Evolutionary conservation across 1,140 invertebrate genomes (phyloP).

Genomic region (Alviniconcha marisindica): DNA sequence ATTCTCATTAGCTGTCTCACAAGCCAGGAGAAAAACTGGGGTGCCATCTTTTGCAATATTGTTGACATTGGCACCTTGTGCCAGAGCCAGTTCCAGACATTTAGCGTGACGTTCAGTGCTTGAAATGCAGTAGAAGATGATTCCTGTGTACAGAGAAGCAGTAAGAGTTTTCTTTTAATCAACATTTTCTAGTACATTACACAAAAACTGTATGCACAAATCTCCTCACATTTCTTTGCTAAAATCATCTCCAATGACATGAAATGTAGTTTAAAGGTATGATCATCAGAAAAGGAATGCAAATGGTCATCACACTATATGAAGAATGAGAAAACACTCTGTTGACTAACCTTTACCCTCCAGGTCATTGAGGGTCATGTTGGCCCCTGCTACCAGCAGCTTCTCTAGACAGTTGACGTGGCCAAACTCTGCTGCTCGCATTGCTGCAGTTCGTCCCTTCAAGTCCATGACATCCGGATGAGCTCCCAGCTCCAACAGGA

Average conservation of each 20-base stretch:
- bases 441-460: conserved; percentile 73
- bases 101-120: conserved; percentile 73
- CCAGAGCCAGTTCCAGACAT: conserved; percentile 72
- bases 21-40: conserved; percentile 73
- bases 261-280: too few species aligned
- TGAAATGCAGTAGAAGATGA: conserved; percentile 75
- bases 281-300: too few species aligned
- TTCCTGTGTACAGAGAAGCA: conserved; percentile 58
- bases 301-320: too few species aligned
- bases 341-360: conserved; percentile 75
- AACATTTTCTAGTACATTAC: too few species aligned
- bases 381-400: conserved; percentile 69
- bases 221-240: too few species aligned
- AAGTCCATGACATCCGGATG: conserved; percentile 76
- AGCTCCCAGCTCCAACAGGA: conserved; percentile 72
- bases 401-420: conserved; percentile 74
- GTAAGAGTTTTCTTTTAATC: too few species aligned
- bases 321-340: too few species aligned
- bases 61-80: conserved; percentile 74
- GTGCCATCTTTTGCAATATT: conserved; percentile 70
- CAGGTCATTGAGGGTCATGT: conserved; percentile 74
- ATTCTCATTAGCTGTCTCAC: conserved; percentile 73
- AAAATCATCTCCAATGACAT: too few species aligned
- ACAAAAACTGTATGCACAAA: too few species aligned
- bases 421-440: conserved; percentile 75